Evolutionary conservation across 2,888 invertebrate genomes (phyloP).

Genomic region (Nipponacmea schrenckii): DNA sequence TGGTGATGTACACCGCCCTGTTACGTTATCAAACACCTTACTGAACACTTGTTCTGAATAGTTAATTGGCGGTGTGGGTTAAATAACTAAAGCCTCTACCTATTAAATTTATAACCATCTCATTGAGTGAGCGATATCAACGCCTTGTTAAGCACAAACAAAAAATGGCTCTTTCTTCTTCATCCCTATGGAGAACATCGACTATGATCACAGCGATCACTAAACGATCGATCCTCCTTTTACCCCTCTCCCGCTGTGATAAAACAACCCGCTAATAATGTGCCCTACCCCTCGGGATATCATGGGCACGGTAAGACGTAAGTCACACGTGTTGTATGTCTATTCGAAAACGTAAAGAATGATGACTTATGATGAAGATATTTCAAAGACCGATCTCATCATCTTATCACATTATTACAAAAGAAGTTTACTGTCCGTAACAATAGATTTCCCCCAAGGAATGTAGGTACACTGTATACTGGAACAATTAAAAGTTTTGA

Average conservation of each 20-base stretch:
- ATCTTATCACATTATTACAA: too few relatives aligned
- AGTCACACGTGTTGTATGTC: neutral
- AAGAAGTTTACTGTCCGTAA: too few relatives aligned
- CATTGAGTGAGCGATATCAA: neutral
- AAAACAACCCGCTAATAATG: neutral
- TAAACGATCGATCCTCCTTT: neutral
- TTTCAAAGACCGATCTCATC: too few relatives aligned
- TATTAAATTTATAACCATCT: constrained; percentile 4
- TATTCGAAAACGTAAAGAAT: neutral
- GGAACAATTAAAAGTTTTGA: too few relatives aligned
- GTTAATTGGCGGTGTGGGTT: neutral
- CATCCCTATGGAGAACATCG: too few relatives aligned
- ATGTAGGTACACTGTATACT: too few relatives aligned
- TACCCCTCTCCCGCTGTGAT: neutral
- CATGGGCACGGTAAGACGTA: neutral
- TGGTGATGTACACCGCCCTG: too few relatives aligned
- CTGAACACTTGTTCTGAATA: neutral
- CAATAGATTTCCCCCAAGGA: too few relatives aligned
- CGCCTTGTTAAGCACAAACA: neutral
- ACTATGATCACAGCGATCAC: neutral
- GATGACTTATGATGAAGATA: too few relatives aligned
- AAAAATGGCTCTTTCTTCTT: neutral
- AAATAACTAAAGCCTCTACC: neutral
- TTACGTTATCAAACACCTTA: too few relatives aligned
- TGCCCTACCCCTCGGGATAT: neutral